phyloP scores from a whole-genome alignment of 2,888 invertebrate genomes.

The Oxyteleia sp. region DNA sequence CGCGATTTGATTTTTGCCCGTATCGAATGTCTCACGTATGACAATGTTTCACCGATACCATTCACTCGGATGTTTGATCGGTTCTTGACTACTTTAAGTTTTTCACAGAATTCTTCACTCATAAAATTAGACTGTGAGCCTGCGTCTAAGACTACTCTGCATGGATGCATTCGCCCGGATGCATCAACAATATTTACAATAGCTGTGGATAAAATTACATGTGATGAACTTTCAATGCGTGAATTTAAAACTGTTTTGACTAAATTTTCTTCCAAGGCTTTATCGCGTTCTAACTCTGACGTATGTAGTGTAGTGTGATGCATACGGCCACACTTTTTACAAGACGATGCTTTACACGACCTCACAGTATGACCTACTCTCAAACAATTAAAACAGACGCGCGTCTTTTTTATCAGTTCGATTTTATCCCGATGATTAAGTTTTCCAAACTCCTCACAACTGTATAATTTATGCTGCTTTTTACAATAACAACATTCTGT shows the following conservation, averaged over 20 bases:
- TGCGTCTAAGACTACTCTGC: constrained; percentile 10
- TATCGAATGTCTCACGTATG: background rate
- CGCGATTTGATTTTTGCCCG: background rate
- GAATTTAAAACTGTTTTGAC: background rate
- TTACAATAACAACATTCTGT: background rate
- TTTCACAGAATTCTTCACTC: background rate
- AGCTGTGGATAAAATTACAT: constrained; percentile 1
- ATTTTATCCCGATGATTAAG: constrained; percentile 5
- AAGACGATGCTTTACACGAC: constrained; percentile 14
- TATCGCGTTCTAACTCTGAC: background rate
- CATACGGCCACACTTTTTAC: background rate
- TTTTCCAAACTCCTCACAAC: background rate
- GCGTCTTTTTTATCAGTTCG: background rate
- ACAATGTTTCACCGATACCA: background rate
- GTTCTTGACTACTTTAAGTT: background rate
- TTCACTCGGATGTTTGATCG: background rate
- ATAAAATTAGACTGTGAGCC: constrained; percentile 19
- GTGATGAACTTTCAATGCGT: background rate
- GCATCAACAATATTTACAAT: constrained; percentile 5
- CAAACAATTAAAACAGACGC: background rate
- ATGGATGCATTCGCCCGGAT: background rate
- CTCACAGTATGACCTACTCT: constrained; percentile 5
- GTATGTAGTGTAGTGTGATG: background rate
- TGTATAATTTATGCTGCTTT: background rate
- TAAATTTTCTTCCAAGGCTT: background rate